These are phyloP conservation scores for Capitulum mitella DNA, from an alignment of 2,888 invertebrate species.

Conservation along the genomic window DNA sequence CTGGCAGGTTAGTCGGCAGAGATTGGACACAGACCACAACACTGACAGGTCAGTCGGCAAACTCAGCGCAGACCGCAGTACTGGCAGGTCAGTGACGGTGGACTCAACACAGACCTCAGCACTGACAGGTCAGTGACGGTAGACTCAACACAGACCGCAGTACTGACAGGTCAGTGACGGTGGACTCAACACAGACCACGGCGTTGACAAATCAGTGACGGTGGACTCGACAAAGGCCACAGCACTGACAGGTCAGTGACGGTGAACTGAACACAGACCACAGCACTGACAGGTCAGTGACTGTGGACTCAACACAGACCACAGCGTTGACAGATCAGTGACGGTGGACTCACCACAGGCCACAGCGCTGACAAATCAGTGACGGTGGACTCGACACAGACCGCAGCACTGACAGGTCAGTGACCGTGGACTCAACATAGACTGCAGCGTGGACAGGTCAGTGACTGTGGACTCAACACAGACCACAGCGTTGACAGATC, in stretches of 20 bases:
- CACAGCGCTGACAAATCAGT: too few relatives aligned
- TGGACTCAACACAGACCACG: too few relatives aligned
- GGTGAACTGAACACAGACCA: neutral
- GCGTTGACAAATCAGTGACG: neutral
- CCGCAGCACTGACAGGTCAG: too few relatives aligned
- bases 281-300: neutral
- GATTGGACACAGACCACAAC: neutral
- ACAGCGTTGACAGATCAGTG: too few relatives aligned
- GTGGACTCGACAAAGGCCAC: neutral
- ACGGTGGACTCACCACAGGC: too few relatives aligned
- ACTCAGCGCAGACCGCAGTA: too few relatives aligned
- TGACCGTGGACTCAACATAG: too few relatives aligned
- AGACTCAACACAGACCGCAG: neutral
- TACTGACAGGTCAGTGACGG: neutral
- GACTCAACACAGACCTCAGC: neutral
- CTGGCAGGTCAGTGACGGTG: neutral
- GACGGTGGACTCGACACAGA: too few relatives aligned
- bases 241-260: neutral
- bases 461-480: too few relatives aligned
- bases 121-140: neutral
- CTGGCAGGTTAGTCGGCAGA: neutral
- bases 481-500: too few relatives aligned
- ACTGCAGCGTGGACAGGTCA: too few relatives aligned
- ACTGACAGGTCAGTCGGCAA: neutral
- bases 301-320: neutral